Conservation (phyloP, 2,888 invertebrate genomes). For the Cheilosia vernalis region DNA sequence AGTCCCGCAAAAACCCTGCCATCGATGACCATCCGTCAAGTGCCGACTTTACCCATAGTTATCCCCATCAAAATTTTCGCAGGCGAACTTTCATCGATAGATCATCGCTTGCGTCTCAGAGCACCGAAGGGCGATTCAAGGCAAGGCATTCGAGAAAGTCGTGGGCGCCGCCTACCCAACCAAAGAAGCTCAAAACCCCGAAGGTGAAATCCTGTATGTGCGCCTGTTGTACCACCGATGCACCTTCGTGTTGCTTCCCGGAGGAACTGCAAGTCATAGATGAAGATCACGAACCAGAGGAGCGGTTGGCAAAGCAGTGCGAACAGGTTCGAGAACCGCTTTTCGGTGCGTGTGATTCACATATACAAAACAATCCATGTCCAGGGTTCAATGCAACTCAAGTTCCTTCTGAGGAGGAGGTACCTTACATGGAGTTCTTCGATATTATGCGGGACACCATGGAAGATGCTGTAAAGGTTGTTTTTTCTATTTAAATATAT, state of each 20-base stretch:
- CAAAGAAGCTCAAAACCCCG: neutral
- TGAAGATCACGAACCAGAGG: constrained; percentile 63
- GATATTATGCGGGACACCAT: constrained; percentile 80
- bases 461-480: constrained; percentile 79
- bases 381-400: neutral
- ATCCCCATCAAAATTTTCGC: neutral
- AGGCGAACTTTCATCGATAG: neutral
- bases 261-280: constrained; percentile 71
- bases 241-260: neutral
- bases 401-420: constrained; percentile 46
- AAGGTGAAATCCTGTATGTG: neutral
- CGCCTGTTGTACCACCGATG: neutral
- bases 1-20: neutral
- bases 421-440: constrained; percentile 80
- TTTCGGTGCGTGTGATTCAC: constrained; percentile 27
- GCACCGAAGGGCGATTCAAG: neutral
- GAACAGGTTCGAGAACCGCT: constrained; percentile 2
- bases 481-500: neutral
- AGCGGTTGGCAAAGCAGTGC: neutral
- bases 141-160: neutral
- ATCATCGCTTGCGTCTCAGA: neutral
- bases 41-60: neutral
- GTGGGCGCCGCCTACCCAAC: too few species aligned
- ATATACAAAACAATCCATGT: neutral
- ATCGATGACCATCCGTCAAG: neutral